These are phyloP conservation scores for Eupristina koningsbergeri DNA, from an alignment of 1,140 invertebrate species.

Conservation along the genomic window DNA sequence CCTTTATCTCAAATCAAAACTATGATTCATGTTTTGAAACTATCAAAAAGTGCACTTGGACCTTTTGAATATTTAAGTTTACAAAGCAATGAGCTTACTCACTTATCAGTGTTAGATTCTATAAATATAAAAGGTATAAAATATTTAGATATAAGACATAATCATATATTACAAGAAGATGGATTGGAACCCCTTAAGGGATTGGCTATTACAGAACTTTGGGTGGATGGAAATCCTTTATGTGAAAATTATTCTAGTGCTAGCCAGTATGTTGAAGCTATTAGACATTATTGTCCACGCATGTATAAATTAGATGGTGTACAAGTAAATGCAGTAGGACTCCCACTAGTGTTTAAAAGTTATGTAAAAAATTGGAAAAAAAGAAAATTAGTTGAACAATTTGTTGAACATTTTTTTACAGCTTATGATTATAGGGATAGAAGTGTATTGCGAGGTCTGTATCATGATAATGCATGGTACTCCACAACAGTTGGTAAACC, in stretches of 20 bases:
- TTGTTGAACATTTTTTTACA: conserved; percentile 66
- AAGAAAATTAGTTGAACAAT: conserved; percentile 61
- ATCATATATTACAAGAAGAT: conserved; percentile 65
- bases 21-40: conserved; percentile 70
- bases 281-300: conserved; percentile 62
- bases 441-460: conserved; percentile 61
- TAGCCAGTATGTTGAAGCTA: conserved; percentile 62
- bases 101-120: conserved; percentile 65
- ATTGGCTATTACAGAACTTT: conserved; percentile 61
- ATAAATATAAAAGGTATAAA: conserved; percentile 60
- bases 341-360: conserved; percentile 58
- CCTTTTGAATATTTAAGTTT: conserved; percentile 67
- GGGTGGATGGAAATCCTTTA: conserved; percentile 68
- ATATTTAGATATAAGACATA: conserved; percentile 71
- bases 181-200: conserved; percentile 57
- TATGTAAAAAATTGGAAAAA: conserved; percentile 56
- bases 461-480: conserved; percentile 64
- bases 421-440: conserved; percentile 66
- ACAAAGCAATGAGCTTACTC: conserved; percentile 69
- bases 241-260: conserved; percentile 68
- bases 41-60: conserved; percentile 65
- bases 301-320: conserved; percentile 65
- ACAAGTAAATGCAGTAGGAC: conserved; percentile 48
- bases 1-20: conserved; percentile 71
- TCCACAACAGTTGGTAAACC: conserved; percentile 62